Percentiles rank a stretch among this genome's conserved stretches.
Conservation (phyloP, 2,113 vertebrate species). For the Enhydra lutris region DNA sequence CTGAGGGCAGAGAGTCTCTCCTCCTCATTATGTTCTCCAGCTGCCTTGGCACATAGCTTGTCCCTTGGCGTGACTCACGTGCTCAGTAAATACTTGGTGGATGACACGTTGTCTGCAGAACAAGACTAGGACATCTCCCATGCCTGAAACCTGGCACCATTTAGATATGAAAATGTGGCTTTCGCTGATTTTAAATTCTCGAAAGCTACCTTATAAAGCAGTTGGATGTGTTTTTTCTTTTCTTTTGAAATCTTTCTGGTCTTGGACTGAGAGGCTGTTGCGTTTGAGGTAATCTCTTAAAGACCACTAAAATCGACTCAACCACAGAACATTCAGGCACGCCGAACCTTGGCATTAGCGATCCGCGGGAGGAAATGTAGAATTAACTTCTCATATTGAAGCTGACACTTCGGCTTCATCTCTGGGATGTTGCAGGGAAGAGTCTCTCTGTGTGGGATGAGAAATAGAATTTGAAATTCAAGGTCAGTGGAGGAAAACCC, state of each 20-base stretch:
- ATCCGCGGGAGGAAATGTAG: constrained; percentile 6
- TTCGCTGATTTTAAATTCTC: background rate
- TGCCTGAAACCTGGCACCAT: constrained; percentile 44
- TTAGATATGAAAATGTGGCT: background rate
- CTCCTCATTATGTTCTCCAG: background rate
- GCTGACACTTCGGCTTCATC: background rate
- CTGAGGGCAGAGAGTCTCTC: background rate
- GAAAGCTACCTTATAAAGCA: constrained; percentile 40
- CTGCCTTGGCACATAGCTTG: background rate
- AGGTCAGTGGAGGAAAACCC: background rate
- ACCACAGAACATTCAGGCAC: constrained; percentile 15
- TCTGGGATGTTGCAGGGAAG: background rate
- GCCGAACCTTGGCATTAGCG: background rate
- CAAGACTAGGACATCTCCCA: background rate
- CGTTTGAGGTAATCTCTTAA: constrained; percentile 58
- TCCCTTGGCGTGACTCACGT: background rate
- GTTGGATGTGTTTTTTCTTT: constrained; percentile 17
- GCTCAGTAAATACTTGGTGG: constrained; percentile 11
- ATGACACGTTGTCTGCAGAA: background rate
- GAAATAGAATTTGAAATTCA: constrained; percentile 23
- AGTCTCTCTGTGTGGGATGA: constrained; percentile 8
- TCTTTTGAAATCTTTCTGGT: constrained; percentile 49
- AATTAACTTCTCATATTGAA: constrained; percentile 49
- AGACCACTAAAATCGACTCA: constrained; percentile 45
- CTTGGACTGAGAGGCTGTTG: constrained; percentile 6